phyloP scores from a whole-genome alignment of 2,797 vertebrate genomes.

The Melanotaenia maccullochi region DNA sequence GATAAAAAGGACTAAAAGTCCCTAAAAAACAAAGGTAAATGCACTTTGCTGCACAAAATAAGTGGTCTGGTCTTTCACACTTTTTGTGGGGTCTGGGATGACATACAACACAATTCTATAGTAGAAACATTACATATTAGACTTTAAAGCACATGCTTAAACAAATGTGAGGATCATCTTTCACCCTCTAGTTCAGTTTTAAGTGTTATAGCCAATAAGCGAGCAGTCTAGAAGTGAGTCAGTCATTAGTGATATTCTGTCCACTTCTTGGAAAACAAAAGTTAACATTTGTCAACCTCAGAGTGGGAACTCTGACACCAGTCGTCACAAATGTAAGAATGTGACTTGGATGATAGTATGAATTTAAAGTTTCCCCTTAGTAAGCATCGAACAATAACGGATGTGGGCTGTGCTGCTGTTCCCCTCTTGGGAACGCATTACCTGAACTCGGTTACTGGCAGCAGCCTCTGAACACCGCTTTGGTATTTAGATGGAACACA shows the following conservation, averaged over 20 bases:
- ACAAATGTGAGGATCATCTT: neutral
- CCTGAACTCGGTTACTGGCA: conserved; percentile 44
- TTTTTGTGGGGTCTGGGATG: too few species aligned
- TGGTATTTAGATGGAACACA: conserved; percentile 57
- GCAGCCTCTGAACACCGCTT: conserved; percentile 33
- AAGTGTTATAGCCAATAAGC: neutral
- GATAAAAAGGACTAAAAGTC: neutral
- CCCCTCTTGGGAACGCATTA: conserved; percentile 34
- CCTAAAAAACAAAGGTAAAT: too few species aligned
- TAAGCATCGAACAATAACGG: conserved; percentile 42
- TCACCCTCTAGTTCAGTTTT: neutral
- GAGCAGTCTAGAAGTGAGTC: conserved; percentile 31
- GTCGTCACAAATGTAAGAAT: conserved; percentile 16
- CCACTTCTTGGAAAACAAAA: conserved; percentile 74
- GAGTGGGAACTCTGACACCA: conserved; percentile 45
- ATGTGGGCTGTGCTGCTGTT: conserved; percentile 56
- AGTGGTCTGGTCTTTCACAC: too few species aligned
- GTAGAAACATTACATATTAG: neutral
- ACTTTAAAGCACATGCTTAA: neutral
- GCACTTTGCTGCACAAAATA: too few species aligned
- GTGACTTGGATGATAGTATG: conserved; percentile 4
- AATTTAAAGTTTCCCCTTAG: conserved; percentile 51
- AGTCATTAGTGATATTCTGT: conserved; percentile 26
- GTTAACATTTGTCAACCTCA: conserved; percentile 13
- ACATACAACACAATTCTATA: too few species aligned